Evolutionary conservation across 1,140 invertebrate species (phyloP).

Genomic region (Heterodera schachtii): DNA sequence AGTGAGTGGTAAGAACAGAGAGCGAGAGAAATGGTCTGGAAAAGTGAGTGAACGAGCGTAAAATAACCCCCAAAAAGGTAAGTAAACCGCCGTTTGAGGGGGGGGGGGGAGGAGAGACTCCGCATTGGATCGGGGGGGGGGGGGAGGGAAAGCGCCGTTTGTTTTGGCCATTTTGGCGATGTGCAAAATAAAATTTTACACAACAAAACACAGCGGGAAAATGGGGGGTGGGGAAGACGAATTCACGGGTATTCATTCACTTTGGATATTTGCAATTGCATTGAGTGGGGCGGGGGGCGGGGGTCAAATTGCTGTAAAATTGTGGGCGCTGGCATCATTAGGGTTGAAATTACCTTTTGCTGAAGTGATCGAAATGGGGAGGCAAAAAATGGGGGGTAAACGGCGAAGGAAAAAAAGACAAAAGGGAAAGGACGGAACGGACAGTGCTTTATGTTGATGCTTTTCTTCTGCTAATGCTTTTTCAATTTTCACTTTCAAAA

Average conservation of each 20-base stretch:
- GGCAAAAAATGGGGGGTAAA: not conserved
- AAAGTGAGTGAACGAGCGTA: too few species aligned
- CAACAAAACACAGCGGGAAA: not conserved
- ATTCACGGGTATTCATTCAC: not conserved
- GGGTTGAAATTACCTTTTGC: not conserved
- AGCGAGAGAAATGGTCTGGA: too few species aligned
- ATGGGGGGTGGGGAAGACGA: too few species aligned
- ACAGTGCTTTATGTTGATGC: too few species aligned
- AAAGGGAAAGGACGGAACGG: too few species aligned
- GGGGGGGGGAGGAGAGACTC: too few species aligned
- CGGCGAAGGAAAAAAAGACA: too few species aligned
- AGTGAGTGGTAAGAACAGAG: too few species aligned
- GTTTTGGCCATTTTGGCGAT: not conserved
- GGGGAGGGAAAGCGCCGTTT: not conserved
- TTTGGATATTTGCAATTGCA: not conserved
- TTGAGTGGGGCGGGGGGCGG: not conserved
- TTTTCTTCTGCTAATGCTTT: too few species aligned
- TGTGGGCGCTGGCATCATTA: not conserved
- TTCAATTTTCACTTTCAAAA: too few species aligned
- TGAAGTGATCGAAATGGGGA: not conserved
- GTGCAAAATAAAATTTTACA: slow-evolving; percentile 1
- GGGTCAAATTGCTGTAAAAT: not conserved
- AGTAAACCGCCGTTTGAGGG: too few species aligned
- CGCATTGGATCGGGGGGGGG: not conserved
- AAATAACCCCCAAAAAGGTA: too few species aligned